Evolutionary conservation across 2,888 invertebrate genomes (phyloP).

Genomic region (Dicroscelio sp.): DNA sequence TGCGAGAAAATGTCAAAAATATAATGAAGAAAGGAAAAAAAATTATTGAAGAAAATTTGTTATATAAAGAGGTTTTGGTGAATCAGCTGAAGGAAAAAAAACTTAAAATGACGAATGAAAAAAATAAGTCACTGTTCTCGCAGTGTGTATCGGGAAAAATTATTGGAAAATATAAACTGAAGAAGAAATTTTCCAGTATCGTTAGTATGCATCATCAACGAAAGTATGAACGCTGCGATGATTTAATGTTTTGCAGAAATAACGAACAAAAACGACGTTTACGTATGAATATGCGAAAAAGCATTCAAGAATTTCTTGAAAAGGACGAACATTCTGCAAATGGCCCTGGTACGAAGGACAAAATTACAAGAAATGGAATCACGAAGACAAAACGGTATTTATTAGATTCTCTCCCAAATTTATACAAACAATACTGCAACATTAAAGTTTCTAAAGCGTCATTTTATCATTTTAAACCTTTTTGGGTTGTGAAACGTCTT

Average conservation of each 20-base stretch:
- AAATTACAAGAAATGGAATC: slow-evolving; percentile 47
- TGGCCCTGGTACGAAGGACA: background rate
- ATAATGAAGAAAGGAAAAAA: too few species aligned
- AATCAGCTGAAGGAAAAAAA: too few species aligned
- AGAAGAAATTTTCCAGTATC: background rate
- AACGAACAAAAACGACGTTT: slow-evolving; percentile 7
- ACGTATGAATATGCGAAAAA: background rate
- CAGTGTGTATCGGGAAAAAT: slow-evolving; percentile 48
- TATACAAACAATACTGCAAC: slow-evolving; percentile 54
- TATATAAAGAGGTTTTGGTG: too few species aligned
- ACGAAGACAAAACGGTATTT: slow-evolving; percentile 65
- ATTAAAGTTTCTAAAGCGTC: slow-evolving; percentile 62
- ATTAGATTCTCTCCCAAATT: slow-evolving; percentile 62
- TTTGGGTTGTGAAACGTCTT: slow-evolving; percentile 65
- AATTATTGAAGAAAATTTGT: too few species aligned
- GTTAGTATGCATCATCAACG: slow-evolving; percentile 26
- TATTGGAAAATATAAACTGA: slow-evolving; percentile 50
- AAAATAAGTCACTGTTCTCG: slow-evolving; percentile 28
- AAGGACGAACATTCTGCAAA: slow-evolving; percentile 53
- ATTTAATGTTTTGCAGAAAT: slow-evolving; percentile 25
- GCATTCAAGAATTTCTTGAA: slow-evolving; percentile 26
- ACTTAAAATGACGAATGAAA: slow-evolving; percentile 28
- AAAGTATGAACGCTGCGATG: slow-evolving; percentile 16
- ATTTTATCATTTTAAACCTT: slow-evolving; percentile 64
- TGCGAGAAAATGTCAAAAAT: too few species aligned